A percentile compares a stretch with the other conserved stretches of the same genome.
Conservation (phyloP, 2,888 invertebrate species). For the Diploptera punctata region DNA sequence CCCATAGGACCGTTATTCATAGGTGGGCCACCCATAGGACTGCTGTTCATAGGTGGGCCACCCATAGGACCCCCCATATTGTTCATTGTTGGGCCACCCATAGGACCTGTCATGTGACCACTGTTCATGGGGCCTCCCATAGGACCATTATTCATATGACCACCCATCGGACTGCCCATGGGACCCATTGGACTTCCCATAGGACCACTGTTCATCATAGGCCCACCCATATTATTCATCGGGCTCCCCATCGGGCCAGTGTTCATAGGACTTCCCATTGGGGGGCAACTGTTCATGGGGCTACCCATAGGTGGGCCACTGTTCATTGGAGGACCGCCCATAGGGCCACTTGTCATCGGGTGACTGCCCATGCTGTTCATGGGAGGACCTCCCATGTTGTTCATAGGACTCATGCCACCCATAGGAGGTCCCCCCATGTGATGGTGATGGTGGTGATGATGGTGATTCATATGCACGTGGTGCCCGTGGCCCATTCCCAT, state of each 20-base stretch:
- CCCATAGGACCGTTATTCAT: conserved; percentile 51
- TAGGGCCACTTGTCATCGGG: conserved; percentile 47
- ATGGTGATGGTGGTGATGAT: conserved; percentile 59
- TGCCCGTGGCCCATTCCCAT: conserved; percentile 42
- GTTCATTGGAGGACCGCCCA: conserved; percentile 45
- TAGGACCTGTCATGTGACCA: conserved; percentile 38
- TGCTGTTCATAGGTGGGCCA: conserved; percentile 53
- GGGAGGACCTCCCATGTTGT: conserved; percentile 58
- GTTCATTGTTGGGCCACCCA: conserved; percentile 62
- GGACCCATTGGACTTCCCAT: conserved; percentile 61
- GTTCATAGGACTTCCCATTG: conserved; percentile 72
- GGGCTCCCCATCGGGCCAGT: conserved; percentile 55
- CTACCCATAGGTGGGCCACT: conserved; percentile 58
- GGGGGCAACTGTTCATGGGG: conserved; percentile 64
- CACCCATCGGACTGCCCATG: conserved; percentile 51
- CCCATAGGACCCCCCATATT: conserved; percentile 70
- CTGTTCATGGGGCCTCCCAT: conserved; percentile 51
- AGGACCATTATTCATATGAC: conserved; percentile 49
- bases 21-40: conserved; percentile 62
- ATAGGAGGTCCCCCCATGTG: conserved; percentile 67
- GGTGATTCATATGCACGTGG: conserved; percentile 52
- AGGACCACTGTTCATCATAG: conserved; percentile 63
- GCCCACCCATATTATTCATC: conserved; percentile 52
- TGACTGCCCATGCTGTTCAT: conserved; percentile 60
- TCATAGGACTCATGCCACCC: conserved; percentile 58